Conservation (phyloP, 2,113 vertebrate genomes). For the Menidia beryllina region DNA sequence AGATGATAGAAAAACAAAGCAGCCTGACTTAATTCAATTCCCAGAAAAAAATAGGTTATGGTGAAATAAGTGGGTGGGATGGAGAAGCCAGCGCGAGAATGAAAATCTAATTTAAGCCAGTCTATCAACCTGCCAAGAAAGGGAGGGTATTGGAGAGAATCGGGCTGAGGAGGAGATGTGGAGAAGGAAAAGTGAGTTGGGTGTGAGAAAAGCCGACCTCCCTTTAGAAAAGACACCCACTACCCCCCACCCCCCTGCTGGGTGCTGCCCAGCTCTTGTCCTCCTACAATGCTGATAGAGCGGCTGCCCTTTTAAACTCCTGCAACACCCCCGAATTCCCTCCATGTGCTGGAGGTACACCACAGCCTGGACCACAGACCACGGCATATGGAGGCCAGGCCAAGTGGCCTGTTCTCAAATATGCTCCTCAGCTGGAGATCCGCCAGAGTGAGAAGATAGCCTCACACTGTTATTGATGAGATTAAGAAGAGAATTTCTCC, state of each 20-base stretch:
- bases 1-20: conserved; percentile 82
- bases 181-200: conserved; percentile 62
- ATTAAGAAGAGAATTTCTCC: no score
- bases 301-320: conserved; percentile 34
- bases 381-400: conserved; percentile 81
- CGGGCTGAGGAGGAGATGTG: conserved; percentile 38
- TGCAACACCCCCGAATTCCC: conserved; percentile 70
- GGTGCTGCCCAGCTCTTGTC: conserved; percentile 80
- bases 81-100: conserved; percentile 19
- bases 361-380: conserved; percentile 77
- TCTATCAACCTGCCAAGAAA: conserved; percentile 78
- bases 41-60: conserved; percentile 63
- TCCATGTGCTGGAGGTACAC: conserved; percentile 67
- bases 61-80: conserved; percentile 57
- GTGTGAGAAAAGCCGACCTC: conserved; percentile 83
- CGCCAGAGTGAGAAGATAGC: conserved; percentile 54
- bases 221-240: conserved; percentile 80
- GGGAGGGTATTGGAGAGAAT: conserved; percentile 14
- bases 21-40: conserved; percentile 68
- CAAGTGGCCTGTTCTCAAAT: conserved; percentile 60
- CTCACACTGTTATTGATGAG: conserved; percentile 37
- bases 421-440: conserved; percentile 75
- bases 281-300: conserved; percentile 72
- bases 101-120: conserved; percentile 77
- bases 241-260: conserved; percentile 78